phyloP scores from a whole-genome alignment of 2,888 invertebrate species.

The Digitonthophagus gazella region DNA sequence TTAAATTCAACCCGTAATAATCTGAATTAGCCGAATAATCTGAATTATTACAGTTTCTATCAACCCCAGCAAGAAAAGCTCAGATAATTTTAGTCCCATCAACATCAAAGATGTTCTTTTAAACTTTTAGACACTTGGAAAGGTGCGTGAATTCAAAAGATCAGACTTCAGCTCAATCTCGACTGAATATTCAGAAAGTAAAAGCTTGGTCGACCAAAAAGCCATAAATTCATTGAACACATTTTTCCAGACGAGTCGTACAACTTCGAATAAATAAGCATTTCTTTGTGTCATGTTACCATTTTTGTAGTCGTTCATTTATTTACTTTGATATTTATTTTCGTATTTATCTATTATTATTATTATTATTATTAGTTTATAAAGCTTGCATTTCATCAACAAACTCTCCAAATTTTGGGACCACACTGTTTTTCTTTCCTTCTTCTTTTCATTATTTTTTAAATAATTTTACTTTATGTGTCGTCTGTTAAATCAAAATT shows the following conservation, averaged over 20 bases:
- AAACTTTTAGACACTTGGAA: slow-evolving; percentile 77
- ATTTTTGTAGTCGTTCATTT: background rate
- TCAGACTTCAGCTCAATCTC: slow-evolving; percentile 72
- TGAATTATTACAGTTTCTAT: too few relatives aligned
- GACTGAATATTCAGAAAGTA: slow-evolving; percentile 71
- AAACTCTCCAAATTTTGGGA: background rate
- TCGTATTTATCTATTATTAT: background rate
- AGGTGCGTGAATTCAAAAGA: slow-evolving; percentile 54
- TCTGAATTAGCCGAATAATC: too few relatives aligned
- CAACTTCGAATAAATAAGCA: slow-evolving; percentile 40
- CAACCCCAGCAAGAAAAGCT: slow-evolving; percentile 26
- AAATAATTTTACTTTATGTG: background rate
- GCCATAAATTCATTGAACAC: slow-evolving; percentile 80
- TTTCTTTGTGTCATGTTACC: too few relatives aligned
- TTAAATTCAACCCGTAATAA: too few relatives aligned
- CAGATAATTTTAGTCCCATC: slow-evolving; percentile 52
- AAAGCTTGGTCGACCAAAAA: slow-evolving; percentile 66
- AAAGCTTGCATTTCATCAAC: background rate
- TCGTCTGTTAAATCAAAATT: background rate
- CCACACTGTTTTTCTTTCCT: background rate
- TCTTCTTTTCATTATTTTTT: background rate
- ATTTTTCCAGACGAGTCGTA: slow-evolving; percentile 64
- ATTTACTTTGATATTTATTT: background rate
- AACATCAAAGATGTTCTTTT: slow-evolving; percentile 75
- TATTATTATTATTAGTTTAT: background rate